Evolutionary conservation across 23 tunicate species (phyloP), one percentile per base, ranked within the genome.

Genomic region (Pegea sp.): DNA sequence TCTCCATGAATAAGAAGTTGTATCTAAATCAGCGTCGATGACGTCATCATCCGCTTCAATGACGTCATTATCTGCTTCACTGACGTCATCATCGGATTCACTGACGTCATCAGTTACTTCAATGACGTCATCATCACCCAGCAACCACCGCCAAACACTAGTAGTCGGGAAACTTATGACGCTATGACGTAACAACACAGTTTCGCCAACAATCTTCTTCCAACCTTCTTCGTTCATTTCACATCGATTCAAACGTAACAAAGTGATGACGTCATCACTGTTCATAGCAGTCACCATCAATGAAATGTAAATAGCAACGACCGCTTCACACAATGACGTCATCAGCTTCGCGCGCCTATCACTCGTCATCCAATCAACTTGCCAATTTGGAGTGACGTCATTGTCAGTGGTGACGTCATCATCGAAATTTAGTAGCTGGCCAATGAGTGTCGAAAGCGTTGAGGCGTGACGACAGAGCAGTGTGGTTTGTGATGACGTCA

Each of bases 1-100:
- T 53, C 69, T 69, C 95, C 95, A 84, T 28, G 75, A 57, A 33
- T 80, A 80, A 2, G 93, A 80, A 46, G 54, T 28, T 8, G 59
- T 68, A 32, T 80, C 54, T 13, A 22, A 13, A 30, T 46, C 43
- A 4, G 26, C 51, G 7, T 32, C 56, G 30, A 11, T 24, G 4
- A 24, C 59, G 18, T 50, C 48, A 22, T 44, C 49, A 69, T 25
- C 53, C 13, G 24, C 60, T 23, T 29, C n/a, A n/a, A n/a, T n/a
- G n/a, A n/a, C n/a, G n/a, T n/a, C n/a, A n/a, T n/a, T 25, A 55
- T 64, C 59, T 29, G 42, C 42, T 1, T 28, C 16, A 16, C 34
- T 16, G 19, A 53, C 57, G 26, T 4, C 28, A 3, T 33, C 29
- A 1, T 30, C 70, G 2, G 67, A 55, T 5, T 67, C 89, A 54